These are phyloP conservation scores for Helostoma temminkii DNA, from an alignment of 2,797 vertebrate genomes.

Conservation along the genomic window DNA sequence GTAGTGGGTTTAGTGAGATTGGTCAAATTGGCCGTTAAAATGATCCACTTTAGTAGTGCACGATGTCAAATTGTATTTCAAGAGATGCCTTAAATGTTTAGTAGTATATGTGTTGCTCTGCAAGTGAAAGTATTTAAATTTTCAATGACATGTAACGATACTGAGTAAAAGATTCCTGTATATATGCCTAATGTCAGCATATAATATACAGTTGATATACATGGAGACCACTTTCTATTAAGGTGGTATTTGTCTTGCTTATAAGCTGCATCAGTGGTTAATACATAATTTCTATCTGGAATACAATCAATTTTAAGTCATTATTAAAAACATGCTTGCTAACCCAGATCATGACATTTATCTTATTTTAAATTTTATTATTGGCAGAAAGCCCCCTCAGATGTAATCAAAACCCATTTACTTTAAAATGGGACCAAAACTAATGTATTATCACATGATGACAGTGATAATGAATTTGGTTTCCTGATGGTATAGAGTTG, in stretches of 20 bases:
- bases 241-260: no score
- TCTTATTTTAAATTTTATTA: no score
- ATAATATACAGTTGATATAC: no score
- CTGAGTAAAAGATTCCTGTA: no score
- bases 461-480: not conserved
- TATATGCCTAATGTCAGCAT: no score
- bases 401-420: not conserved
- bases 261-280: not conserved
- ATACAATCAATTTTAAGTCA: not conserved
- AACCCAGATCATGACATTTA: no score
- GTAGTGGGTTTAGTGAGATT: not conserved
- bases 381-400: not conserved
- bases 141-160: not conserved
- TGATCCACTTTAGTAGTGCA: not conserved
- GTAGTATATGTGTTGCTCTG: not conserved
- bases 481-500: not conserved
- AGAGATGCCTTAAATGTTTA: not conserved
- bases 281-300: not conserved
- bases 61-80: not conserved
- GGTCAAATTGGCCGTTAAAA: not conserved
- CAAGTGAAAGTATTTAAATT: not conserved
- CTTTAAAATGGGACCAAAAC: no score
- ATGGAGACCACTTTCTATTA: no score
- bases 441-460: no score
- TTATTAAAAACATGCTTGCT: not conserved